A percentile compares a stretch with the other conserved stretches of the same genome.
Evolutionary conservation across 2,888 invertebrate genomes (phyloP).

Genomic region (Machimus rusticus): DNA sequence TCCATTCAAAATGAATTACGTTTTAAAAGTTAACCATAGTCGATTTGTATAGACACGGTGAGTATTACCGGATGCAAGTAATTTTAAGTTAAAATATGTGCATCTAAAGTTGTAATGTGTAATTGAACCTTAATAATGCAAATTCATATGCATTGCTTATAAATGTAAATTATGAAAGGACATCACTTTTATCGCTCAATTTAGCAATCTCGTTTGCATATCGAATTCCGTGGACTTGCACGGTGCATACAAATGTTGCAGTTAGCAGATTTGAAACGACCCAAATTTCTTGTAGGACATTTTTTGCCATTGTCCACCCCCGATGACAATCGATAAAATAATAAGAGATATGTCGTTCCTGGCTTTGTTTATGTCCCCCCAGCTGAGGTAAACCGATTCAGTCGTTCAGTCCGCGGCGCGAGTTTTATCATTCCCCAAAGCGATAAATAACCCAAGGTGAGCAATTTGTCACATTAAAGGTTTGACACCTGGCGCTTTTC

Average conservation of each 20-base stretch:
- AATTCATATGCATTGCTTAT: not conserved
- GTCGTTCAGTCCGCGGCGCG: not conserved
- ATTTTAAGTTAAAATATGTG: not conserved
- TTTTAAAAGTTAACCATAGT: not conserved
- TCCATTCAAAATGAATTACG: not conserved
- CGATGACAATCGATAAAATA: not conserved
- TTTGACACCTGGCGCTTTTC: constrained; percentile 17
- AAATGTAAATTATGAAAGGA: not conserved
- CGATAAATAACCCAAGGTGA: not conserved
- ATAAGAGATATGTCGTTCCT: not conserved
- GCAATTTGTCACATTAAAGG: constrained; percentile 16
- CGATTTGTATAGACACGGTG: too few relatives aligned
- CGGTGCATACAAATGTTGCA: not conserved
- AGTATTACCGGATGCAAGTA: not conserved
- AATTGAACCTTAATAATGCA: not conserved
- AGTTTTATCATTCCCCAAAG: not conserved
- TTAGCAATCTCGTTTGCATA: not conserved
- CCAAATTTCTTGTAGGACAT: not conserved
- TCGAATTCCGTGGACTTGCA: not conserved
- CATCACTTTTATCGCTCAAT: not conserved
- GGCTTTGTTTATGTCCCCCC: not conserved
- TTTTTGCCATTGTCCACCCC: not conserved
- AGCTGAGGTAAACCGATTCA: not conserved
- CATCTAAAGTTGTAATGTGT: not conserved
- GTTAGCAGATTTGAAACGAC: not conserved